Evolutionary conservation across 2,113 vertebrate genomes (phyloP).

Genomic region (Pleuronectes platessa): DNA sequence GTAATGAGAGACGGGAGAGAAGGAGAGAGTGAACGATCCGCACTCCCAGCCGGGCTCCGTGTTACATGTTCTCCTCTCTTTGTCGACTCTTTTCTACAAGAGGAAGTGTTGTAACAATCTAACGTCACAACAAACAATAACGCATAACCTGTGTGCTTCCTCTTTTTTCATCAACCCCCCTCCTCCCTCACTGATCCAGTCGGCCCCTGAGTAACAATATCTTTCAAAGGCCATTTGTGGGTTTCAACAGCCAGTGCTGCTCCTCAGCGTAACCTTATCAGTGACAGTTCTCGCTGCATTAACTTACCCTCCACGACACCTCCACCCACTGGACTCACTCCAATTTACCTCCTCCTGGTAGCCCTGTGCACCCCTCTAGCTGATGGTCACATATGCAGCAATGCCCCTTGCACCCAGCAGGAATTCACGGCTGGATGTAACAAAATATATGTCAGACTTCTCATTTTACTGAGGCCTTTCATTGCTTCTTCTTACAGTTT

Average conservation of each 20-base stretch:
- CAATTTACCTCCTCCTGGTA: constrained; percentile 14
- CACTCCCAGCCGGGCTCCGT: constrained; percentile 24
- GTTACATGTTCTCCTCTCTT: constrained; percentile 29
- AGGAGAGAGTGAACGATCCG: constrained; percentile 29
- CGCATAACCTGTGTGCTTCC: constrained; percentile 11
- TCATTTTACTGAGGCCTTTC: constrained; percentile 61
- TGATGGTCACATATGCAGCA: constrained; percentile 35
- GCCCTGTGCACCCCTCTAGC: constrained; percentile 11
- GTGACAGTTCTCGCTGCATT: constrained; percentile 50
- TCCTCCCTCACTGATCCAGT: background rate
- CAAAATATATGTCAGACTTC: constrained; percentile 71
- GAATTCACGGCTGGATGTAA: constrained; percentile 72
- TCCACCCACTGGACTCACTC: constrained; percentile 12
- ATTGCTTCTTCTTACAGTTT: constrained; percentile 59
- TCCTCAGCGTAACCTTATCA: constrained; percentile 67
- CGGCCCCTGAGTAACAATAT: constrained; percentile 28
- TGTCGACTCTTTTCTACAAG: constrained; percentile 12
- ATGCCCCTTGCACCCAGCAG: constrained; percentile 31
- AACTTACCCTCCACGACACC: constrained; percentile 34
- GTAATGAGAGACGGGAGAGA: constrained; percentile 56
- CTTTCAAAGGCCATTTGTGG: constrained; percentile 40
- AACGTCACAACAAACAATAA: constrained; percentile 52
- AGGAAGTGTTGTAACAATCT: constrained; percentile 41
- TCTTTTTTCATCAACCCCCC: background rate
- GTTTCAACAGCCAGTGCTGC: constrained; percentile 48